These are phyloP conservation scores for Trachymyrmex cornetzi DNA, from an alignment of 1,140 invertebrate species.

Conservation along the genomic window DNA sequence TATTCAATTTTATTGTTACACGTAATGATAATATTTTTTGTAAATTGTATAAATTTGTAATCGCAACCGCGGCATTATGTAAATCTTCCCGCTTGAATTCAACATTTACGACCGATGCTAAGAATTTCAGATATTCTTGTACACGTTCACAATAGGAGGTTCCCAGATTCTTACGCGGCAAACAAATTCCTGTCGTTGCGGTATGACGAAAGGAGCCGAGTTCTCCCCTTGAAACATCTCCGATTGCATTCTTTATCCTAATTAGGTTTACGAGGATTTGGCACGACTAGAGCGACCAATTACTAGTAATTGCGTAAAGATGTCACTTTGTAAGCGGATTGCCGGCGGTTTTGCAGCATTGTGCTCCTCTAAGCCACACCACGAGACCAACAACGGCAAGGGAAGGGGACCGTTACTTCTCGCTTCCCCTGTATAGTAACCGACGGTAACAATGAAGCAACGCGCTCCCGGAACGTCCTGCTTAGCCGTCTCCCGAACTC, in stretches of 20 bases:
- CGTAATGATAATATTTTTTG: not conserved
- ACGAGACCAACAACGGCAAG: conserved; percentile 69
- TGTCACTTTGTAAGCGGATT: conserved; percentile 86
- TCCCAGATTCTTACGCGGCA: conserved; percentile 31
- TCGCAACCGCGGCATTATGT: not conserved
- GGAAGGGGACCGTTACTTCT: conserved; percentile 79
- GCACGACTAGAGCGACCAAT: conserved; percentile 80
- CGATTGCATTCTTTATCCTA: conserved; percentile 82
- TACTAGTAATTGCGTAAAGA: conserved; percentile 87
- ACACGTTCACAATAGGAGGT: not conserved
- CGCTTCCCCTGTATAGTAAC: conserved; percentile 72
- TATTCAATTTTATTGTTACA: not conserved
- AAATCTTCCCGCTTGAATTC: not conserved
- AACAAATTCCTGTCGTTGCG: not conserved
- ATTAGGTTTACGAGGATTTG: conserved; percentile 82
- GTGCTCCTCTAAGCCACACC: conserved; percentile 79
- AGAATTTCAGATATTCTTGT: not conserved
- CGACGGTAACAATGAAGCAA: conserved; percentile 70
- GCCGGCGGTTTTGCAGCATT: conserved; percentile 82
- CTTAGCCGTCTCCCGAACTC: conserved; percentile 61
- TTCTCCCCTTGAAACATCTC: conserved; percentile 67
- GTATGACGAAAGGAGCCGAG: conserved; percentile 24
- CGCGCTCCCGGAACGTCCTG: conserved; percentile 55
- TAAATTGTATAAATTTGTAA: not conserved
- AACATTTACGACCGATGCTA: not conserved